Evolutionary conservation across 1,140 invertebrate genomes (phyloP).

Genomic region (Ceratosolen solmsi): DNA sequence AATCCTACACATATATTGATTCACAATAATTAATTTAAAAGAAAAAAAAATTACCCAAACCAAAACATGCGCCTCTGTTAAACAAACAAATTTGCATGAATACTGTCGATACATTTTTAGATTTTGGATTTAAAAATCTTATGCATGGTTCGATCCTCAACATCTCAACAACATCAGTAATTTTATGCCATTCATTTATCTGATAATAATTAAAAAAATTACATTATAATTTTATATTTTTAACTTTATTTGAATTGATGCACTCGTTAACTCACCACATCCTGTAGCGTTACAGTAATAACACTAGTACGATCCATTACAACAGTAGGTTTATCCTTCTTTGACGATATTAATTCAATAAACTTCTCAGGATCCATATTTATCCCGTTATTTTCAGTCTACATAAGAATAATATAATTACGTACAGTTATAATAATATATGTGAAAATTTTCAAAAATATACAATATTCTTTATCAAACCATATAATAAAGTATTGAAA

Average conservation of each 20-base stretch:
- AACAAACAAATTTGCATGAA: slow-evolving; percentile 68
- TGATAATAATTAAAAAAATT: slow-evolving; percentile 1
- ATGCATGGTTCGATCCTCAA: slow-evolving; percentile 61
- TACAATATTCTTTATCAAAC: too few species aligned
- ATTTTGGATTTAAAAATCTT: slow-evolving; percentile 56
- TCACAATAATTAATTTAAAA: too few species aligned
- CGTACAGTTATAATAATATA: too few species aligned
- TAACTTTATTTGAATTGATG: background rate
- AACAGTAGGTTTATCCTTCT: slow-evolving; percentile 38
- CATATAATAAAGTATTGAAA: too few species aligned
- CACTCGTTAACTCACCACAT: slow-evolving; percentile 63
- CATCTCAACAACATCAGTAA: slow-evolving; percentile 62
- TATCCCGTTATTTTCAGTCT: too few species aligned
- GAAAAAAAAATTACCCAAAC: slow-evolving; percentile 64
- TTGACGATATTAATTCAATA: slow-evolving; percentile 13
- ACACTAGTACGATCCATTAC: slow-evolving; percentile 60
- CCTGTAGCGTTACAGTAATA: slow-evolving; percentile 62
- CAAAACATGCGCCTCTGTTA: slow-evolving; percentile 66
- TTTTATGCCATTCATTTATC: slow-evolving; percentile 66
- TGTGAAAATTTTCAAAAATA: too few species aligned
- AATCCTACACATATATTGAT: background rate
- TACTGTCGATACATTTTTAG: slow-evolving; percentile 59
- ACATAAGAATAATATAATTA: too few species aligned
- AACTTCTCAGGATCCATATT: background rate
- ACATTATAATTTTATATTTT: background rate